Evolutionary conservation across 2,113 vertebrate genomes (phyloP).

Genomic region (Accipiter cooperii): DNA sequence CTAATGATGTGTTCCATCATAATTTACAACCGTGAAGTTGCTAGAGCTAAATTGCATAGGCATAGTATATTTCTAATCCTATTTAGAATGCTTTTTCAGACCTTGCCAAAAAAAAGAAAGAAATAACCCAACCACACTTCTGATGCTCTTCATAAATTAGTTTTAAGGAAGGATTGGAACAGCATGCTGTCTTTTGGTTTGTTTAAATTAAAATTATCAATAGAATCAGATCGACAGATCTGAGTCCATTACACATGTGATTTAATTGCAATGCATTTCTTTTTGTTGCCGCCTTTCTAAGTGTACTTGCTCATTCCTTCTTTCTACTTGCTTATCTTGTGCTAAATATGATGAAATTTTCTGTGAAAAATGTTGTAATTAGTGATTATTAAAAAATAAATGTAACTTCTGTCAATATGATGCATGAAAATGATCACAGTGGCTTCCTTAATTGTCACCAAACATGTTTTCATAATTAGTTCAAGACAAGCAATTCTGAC

Average conservation of each 20-base stretch:
- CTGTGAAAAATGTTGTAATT: background rate
- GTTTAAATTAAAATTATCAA: background rate
- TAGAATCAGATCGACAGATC: background rate
- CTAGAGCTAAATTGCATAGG: slow-evolving; percentile 65
- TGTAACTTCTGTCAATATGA: background rate
- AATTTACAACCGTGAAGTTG: slow-evolving; percentile 72
- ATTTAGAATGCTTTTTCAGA: background rate
- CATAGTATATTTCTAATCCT: slow-evolving; percentile 70
- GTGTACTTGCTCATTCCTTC: background rate
- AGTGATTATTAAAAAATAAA: background rate
- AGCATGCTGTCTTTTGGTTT: background rate
- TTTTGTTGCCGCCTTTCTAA: background rate
- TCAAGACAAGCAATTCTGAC: slow-evolving; percentile 58
- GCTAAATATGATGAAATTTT: background rate
- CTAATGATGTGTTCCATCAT: slow-evolving; percentile 80
- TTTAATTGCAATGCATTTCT: background rate
- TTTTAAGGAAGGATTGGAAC: background rate
- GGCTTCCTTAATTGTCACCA: slow-evolving; percentile 59
- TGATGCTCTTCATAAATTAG: background rate
- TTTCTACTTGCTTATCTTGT: background rate
- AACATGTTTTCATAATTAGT: slow-evolving; percentile 53
- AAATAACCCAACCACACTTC: background rate
- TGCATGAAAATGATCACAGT: background rate
- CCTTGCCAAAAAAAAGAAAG: background rate
- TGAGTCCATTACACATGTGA: background rate